A percentile compares a stretch with the other conserved stretches of the same genome.
phyloP scores from a whole-genome alignment of 2,888 invertebrate genomes.

The Griposia aprilina region DNA sequence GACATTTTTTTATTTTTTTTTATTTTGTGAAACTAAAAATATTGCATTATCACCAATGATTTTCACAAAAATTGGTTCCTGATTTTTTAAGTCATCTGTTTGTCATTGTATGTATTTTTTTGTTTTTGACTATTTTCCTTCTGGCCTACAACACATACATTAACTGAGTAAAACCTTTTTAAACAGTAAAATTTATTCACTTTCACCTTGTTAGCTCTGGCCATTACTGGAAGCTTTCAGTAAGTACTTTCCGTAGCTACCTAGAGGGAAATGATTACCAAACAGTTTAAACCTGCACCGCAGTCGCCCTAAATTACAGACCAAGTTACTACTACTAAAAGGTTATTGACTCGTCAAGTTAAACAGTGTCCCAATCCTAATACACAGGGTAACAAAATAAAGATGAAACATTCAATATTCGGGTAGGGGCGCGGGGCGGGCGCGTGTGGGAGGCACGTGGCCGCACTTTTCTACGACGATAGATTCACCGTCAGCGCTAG shows the following conservation, averaged over 20 bases:
- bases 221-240: not conserved
- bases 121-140: slow-evolving; percentile 17
- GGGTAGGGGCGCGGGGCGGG: slow-evolving; percentile 50
- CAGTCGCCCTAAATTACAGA: not conserved
- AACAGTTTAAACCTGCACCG: not conserved
- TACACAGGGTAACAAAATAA: slow-evolving; percentile 56
- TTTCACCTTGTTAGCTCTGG: not conserved
- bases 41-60: not conserved
- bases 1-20: slow-evolving; percentile 39
- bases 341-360: slow-evolving; percentile 60
- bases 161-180: slow-evolving; percentile 18
- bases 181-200: not conserved
- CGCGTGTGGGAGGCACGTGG: slow-evolving; percentile 60
- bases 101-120: slow-evolving; percentile 31
- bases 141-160: slow-evolving; percentile 1
- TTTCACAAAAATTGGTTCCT: not conserved
- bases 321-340: not conserved
- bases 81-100: slow-evolving; percentile 3
- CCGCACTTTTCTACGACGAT: slow-evolving; percentile 52
- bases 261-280: not conserved
- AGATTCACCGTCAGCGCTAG: slow-evolving; percentile 62
- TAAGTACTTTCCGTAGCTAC: not conserved
- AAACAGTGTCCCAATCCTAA: slow-evolving; percentile 57
- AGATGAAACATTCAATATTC: slow-evolving; percentile 65
- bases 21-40: not conserved